A percentile compares a stretch with the other conserved stretches of the same genome.
Conservation (phyloP, 2,797 vertebrate genomes). For the Propithecus deckenii region DNA sequence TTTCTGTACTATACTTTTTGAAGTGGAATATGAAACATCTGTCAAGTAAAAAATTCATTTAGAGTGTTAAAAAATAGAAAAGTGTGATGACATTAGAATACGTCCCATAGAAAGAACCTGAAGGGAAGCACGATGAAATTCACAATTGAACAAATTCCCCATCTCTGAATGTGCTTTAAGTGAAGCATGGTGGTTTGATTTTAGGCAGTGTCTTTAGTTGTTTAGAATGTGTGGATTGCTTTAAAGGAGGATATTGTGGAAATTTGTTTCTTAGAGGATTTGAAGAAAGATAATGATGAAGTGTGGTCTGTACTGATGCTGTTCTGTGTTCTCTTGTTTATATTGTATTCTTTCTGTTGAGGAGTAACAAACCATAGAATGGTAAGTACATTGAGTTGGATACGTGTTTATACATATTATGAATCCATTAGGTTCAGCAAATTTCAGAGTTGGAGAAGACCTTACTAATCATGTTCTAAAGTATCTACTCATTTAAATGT, state of each 20-base stretch:
- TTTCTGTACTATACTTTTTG: constrained; percentile 18
- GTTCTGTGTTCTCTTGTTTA: not conserved
- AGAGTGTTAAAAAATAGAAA: not conserved
- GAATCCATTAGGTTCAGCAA: constrained; percentile 34
- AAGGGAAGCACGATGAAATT: not conserved
- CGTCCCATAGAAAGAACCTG: not conserved
- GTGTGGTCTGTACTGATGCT: not conserved
- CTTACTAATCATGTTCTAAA: constrained; percentile 34
- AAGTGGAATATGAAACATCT: constrained; percentile 21
- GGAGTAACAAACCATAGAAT: not conserved
- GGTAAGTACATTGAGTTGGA: not conserved
- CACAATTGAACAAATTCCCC: not conserved
- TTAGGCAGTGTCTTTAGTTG: not conserved
- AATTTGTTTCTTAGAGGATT: constrained; percentile 28
- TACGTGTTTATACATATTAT: not conserved
- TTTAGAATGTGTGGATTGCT: constrained; percentile 6
- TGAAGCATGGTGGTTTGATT: not conserved
- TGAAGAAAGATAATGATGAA: not conserved
- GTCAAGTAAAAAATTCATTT: not conserved
- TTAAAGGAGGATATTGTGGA: not conserved
- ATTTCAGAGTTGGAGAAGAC: constrained; percentile 14
- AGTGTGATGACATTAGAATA: not conserved
- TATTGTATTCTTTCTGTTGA: not conserved
- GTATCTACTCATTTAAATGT: not conserved
- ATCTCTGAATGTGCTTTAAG: not conserved